Evolutionary conservation across 2,888 invertebrate genomes (phyloP).

Genomic region (Trilocha varians): DNA sequence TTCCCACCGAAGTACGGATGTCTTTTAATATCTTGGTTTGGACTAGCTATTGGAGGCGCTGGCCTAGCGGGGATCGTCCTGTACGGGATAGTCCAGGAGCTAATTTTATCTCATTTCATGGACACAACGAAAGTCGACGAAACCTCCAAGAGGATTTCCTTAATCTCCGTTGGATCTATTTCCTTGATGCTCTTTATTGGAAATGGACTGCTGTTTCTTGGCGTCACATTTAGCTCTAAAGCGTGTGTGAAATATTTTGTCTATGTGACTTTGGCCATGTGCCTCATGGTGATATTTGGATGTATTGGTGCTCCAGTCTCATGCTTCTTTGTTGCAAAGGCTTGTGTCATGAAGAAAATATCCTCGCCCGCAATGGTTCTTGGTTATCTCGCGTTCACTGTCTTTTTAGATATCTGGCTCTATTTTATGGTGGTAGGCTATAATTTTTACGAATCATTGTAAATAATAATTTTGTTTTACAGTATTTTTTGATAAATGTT

Average conservation of each 20-base stretch:
- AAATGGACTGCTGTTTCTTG: slow-evolving; percentile 23
- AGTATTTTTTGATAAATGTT: slow-evolving; percentile 30
- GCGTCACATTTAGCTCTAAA: slow-evolving; percentile 9
- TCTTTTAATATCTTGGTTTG: slow-evolving; percentile 30
- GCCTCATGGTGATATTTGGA: slow-evolving; percentile 14
- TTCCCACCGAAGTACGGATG: slow-evolving; percentile 27
- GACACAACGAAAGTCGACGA: slow-evolving; percentile 13
- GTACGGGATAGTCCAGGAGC: slow-evolving; percentile 30
- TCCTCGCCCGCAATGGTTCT: slow-evolving; percentile 14
- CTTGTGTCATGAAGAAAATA: slow-evolving; percentile 27
- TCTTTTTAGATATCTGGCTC: slow-evolving; percentile 33
- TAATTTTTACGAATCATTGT: slow-evolving; percentile 15
- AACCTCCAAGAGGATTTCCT: slow-evolving; percentile 22
- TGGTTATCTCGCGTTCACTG: slow-evolving; percentile 12
- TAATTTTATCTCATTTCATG: slow-evolving; percentile 11
- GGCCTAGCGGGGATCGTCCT: slow-evolving; percentile 27
- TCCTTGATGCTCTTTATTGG: slow-evolving; percentile 23
- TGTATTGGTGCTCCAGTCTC: slow-evolving; percentile 19
- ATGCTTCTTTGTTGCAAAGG: slow-evolving; percentile 26
- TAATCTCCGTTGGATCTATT: slow-evolving; percentile 21
- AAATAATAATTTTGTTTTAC: slow-evolving; percentile 14
- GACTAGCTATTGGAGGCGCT: slow-evolving; percentile 21
- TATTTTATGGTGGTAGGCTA: slow-evolving; percentile 33
- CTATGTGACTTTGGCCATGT: slow-evolving; percentile 20
- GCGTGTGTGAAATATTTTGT: slow-evolving; percentile 11